A percentile compares a stretch with the other conserved stretches of the same genome.
Evolutionary conservation across 2,113 vertebrate species (phyloP).

Genomic region (Antechinus flavipes): DNA sequence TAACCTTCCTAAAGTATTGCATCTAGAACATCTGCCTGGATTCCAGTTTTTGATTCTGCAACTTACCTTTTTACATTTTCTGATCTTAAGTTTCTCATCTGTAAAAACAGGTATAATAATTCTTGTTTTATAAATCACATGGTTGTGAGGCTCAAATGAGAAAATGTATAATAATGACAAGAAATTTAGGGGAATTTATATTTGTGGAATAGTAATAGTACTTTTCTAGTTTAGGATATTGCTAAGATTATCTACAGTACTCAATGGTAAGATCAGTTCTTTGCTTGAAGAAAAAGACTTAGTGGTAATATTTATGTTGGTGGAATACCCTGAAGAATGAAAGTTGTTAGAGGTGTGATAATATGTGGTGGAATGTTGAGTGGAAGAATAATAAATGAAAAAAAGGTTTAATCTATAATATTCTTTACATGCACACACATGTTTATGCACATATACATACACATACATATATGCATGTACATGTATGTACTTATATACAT

Average conservation of each 20-base stretch:
- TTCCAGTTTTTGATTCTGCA: background rate
- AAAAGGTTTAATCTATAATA: background rate
- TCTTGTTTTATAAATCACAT: background rate
- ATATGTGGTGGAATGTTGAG: background rate
- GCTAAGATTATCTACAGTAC: background rate
- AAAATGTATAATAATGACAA: background rate
- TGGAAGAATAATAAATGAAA: background rate
- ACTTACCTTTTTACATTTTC: background rate
- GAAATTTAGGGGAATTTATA: background rate
- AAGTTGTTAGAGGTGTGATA: background rate
- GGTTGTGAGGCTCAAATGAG: background rate
- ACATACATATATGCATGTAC: background rate
- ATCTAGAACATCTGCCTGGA: background rate
- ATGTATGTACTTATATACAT: background rate
- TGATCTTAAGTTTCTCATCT: background rate
- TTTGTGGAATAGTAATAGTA: background rate
- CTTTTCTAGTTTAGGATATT: background rate
- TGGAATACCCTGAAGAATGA: background rate
- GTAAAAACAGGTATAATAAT: background rate
- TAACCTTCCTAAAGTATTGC: background rate
- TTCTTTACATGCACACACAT: background rate
- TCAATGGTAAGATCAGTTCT: background rate
- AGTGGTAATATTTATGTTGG: slow-evolving; percentile 1
- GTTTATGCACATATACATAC: background rate
- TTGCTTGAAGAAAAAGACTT: slow-evolving; percentile 1